Percentiles rank a stretch among this genome's conserved stretches.
Conservation (phyloP, 2,113 vertebrate species). For the Lepisosteus osseus region DNA sequence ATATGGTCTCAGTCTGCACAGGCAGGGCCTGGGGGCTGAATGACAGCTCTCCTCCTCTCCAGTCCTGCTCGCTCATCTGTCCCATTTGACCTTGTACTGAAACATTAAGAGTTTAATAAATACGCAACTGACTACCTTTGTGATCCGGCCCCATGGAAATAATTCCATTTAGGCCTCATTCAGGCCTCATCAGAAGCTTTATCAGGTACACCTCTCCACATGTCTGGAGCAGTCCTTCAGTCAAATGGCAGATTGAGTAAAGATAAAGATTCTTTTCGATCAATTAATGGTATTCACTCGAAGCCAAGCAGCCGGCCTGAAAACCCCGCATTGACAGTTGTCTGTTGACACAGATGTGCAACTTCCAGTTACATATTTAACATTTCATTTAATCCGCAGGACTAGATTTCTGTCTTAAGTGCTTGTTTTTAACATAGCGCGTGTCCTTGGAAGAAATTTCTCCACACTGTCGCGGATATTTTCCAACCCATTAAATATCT, state of each 20-base stretch:
- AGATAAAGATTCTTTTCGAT: slow-evolving; percentile 17
- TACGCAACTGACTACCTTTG: slow-evolving; percentile 21
- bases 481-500: slow-evolving; percentile 12
- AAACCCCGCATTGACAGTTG: not conserved
- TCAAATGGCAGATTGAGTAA: slow-evolving; percentile 12
- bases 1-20: slow-evolving; percentile 65
- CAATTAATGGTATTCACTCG: slow-evolving; percentile 14
- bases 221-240: not conserved
- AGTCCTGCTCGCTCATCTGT: slow-evolving; percentile 32
- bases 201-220: not conserved
- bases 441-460: not conserved
- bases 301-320: not conserved
- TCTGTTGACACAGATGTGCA: not conserved
- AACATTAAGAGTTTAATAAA: slow-evolving; percentile 55
- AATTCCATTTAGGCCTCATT: slow-evolving; percentile 22
- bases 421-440: not conserved
- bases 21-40: slow-evolving; percentile 63
- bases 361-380: slow-evolving; percentile 12
- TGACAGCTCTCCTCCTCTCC: slow-evolving; percentile 36
- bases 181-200: slow-evolving; percentile 4
- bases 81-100: slow-evolving; percentile 64
- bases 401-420: not conserved
- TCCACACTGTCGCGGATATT: not conserved
- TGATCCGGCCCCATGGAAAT: slow-evolving; percentile 23
- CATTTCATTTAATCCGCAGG: not conserved